Evolutionary conservation across 2,113 vertebrate genomes (phyloP).

Genomic region (Manacus vitellinus): DNA sequence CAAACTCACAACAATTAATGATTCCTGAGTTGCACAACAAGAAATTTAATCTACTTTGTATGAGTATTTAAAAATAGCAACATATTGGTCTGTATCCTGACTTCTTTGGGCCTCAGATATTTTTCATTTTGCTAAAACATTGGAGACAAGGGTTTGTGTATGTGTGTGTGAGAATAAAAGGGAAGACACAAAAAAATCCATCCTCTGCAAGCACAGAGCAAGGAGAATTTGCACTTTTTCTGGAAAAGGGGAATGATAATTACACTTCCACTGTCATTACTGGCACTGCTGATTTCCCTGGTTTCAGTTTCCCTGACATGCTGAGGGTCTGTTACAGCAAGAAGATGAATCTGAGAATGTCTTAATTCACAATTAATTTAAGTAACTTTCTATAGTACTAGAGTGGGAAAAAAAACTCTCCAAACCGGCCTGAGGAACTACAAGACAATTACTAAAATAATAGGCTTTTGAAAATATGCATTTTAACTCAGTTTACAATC

Average conservation of each 20-base stretch:
- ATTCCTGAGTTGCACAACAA: not conserved
- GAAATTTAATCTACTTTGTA: not conserved
- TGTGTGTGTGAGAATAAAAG: not conserved
- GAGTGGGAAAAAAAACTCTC: rapidly evolving
- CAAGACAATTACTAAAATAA: not conserved
- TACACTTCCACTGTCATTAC: not conserved
- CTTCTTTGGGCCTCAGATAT: not conserved
- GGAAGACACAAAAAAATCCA: not conserved
- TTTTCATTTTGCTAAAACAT: not conserved
- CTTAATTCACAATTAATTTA: not conserved
- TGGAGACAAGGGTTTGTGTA: not conserved
- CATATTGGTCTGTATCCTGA: not conserved
- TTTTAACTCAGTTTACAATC: not conserved
- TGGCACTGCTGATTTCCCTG: not conserved
- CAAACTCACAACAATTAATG: not conserved
- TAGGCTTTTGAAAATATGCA: not conserved
- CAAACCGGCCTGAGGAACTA: not conserved
- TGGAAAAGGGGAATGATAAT: not conserved
- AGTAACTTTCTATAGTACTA: not conserved
- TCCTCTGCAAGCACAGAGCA: not conserved
- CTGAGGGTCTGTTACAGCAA: not conserved
- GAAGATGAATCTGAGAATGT: not conserved
- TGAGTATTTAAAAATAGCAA: not conserved
- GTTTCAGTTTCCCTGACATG: not conserved
- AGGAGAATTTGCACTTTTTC: not conserved